These are phyloP conservation scores for Clostera curtula DNA, from an alignment of 2,888 invertebrate genomes.

Conservation along the genomic window DNA sequence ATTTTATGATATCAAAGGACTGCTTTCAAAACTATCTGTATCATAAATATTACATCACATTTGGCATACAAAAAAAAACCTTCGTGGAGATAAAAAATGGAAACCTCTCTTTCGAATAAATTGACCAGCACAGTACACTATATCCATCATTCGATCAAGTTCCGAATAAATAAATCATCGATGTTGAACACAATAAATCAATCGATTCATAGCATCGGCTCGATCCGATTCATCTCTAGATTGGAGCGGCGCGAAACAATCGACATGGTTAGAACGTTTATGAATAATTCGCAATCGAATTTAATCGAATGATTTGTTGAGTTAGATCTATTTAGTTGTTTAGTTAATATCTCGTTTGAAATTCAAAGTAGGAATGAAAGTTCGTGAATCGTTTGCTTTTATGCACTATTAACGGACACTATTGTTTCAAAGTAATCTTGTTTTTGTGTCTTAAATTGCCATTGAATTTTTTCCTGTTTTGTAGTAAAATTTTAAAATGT, in stretches of 20 bases:
- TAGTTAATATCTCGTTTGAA: constrained; percentile 6
- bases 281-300: constrained; percentile 44
- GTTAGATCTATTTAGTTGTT: constrained; percentile 7
- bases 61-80: constrained; percentile 5
- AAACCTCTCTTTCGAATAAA: constrained; percentile 16
- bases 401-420: not conserved
- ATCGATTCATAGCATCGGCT: constrained; percentile 52
- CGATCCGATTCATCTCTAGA: constrained; percentile 60
- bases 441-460: no score
- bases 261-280: constrained; percentile 29
- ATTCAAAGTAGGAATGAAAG: not conserved
- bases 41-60: constrained; percentile 4
- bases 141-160: constrained; percentile 36
- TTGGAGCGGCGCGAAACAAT: constrained; percentile 44
- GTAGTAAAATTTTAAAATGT: no score
- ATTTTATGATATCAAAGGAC: no score
- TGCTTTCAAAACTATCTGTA: no score
- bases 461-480: no score
- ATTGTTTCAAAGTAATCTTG: no score
- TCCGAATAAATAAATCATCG: constrained; percentile 58
- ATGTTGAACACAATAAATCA: constrained; percentile 54
- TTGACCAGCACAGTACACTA: constrained; percentile 20
- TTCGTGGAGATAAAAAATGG: constrained; percentile 9
- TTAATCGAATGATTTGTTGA: constrained; percentile 32
- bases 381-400: not conserved